phyloP scores from a whole-genome alignment of 2,113 vertebrate genomes.

The Phylloscopus trochilus region DNA sequence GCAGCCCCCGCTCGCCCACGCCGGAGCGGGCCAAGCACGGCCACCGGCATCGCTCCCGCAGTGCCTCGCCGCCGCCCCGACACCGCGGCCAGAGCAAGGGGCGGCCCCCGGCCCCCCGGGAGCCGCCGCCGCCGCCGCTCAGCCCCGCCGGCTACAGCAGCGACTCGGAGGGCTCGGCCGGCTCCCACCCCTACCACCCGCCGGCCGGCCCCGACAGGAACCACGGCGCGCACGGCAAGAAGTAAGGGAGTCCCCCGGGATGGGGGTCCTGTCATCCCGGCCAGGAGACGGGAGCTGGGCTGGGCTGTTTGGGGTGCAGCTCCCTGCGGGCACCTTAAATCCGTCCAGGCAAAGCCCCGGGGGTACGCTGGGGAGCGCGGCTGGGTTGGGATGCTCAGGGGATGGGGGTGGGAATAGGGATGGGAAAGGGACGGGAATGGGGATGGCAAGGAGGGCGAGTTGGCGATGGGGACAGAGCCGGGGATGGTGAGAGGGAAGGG shows the following conservation, averaged over 20 bases:
- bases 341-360: neutral
- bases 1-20: constrained; percentile 65
- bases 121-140: constrained; percentile 74
- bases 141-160: constrained; percentile 83
- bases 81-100: constrained; percentile 77
- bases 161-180: constrained; percentile 82
- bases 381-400: neutral
- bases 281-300: accelerated
- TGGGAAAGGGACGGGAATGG: neutral
- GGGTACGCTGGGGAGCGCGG: neutral
- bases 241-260: constrained; percentile 70
- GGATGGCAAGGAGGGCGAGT: neutral
- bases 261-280: accelerated
- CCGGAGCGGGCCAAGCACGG: constrained; percentile 65
- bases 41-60: constrained; percentile 68
- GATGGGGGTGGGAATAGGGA: no score
- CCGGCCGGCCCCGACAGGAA: constrained; percentile 68
- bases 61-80: constrained; percentile 70
- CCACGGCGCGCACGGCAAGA: constrained; percentile 78
- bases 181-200: constrained; percentile 68
- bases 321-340: accelerated
- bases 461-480: neutral
- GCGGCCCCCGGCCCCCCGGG: constrained; percentile 65
- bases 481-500: neutral
- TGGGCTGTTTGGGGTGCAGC: neutral